Base-by-base conservation (phyloP, 1,140 invertebrate genomes). In the Drosophila melanica region DNA sequence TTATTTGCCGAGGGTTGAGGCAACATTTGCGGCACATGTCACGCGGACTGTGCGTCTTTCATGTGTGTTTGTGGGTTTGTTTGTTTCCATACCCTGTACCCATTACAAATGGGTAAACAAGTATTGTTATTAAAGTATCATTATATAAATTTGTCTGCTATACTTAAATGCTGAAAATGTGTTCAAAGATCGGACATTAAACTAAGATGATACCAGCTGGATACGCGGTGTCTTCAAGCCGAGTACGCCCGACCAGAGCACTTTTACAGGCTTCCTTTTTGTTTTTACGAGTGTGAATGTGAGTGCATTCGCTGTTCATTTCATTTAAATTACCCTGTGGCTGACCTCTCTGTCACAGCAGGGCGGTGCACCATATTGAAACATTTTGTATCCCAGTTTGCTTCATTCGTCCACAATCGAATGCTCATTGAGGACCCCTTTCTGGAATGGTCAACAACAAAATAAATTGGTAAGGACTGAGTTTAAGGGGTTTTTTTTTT, bases 311-410 rank as follows among this genome's bases (percentile, higher is more conserved):
- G 84, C 80, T 89, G 84, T 89, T 89, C 84, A 89, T 89, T 89
- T 89, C 84, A 89, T 89, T 89, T 89, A 89, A 89, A 89, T 89
- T 89, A 89, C 84, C 84, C 85, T 89, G 84, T 72, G 84, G 82
- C 84, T 81, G 82, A 87, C 82, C 84, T 79, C 73, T 77, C 67
- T 89, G 84, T 77, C 69, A 70, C 84, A 84, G 75, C 73, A 80
- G 80, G 84, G 72, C 73, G 72, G 55, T 89, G 73, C 77, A 66
- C 65, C 84, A 89, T 89, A 89, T 89, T 82, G 84, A 77, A 75
- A 89, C 82, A 68, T 66, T 87, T 81, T 66, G 64, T 51, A 60
- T 72, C 62, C 79, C 75, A 82, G 33, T 35, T 35, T 33, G 11
- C 50, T 55, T 23, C 30, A 71, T 30, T 72, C 39, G 12, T 41